Conservation (phyloP, 2,888 invertebrate genomes). For the Ophion costatus region DNA sequence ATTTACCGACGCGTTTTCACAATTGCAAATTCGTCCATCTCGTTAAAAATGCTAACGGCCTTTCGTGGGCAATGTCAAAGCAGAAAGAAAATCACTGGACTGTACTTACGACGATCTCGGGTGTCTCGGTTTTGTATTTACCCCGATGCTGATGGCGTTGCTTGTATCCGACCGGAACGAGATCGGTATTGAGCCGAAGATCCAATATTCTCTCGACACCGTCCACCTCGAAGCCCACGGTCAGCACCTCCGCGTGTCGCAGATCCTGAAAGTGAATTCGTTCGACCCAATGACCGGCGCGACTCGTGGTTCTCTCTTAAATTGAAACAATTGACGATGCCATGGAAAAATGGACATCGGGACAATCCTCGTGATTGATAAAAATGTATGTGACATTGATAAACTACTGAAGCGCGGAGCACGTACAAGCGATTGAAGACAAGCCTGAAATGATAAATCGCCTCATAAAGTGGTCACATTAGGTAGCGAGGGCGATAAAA, state of each 20-base stretch:
- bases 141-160: constrained; percentile 84
- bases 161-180: constrained; percentile 88
- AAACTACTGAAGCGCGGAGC: neutral
- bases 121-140: constrained; percentile 82
- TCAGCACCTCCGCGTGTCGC: constrained; percentile 85
- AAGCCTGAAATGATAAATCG: constrained; percentile 52
- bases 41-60: neutral
- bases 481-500: constrained; percentile 3
- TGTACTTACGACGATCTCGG: constrained; percentile 82
- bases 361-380: neutral
- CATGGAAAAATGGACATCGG: neutral
- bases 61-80: neutral
- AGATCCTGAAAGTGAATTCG: constrained; percentile 79
- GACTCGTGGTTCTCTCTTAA: neutral
- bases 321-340: neutral
- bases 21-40: neutral
- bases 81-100: neutral
- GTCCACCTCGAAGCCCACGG: constrained; percentile 88
- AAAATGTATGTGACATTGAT: constrained; percentile 11
- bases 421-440: neutral
- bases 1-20: too few species aligned
- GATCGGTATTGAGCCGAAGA: constrained; percentile 89
- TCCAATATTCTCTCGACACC: constrained; percentile 89
- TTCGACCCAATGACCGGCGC: neutral
- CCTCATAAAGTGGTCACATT: constrained; percentile 20